Evolutionary conservation across 2,888 invertebrate species (phyloP).

Genomic region (Thysanoteuthis rhombus): DNA sequence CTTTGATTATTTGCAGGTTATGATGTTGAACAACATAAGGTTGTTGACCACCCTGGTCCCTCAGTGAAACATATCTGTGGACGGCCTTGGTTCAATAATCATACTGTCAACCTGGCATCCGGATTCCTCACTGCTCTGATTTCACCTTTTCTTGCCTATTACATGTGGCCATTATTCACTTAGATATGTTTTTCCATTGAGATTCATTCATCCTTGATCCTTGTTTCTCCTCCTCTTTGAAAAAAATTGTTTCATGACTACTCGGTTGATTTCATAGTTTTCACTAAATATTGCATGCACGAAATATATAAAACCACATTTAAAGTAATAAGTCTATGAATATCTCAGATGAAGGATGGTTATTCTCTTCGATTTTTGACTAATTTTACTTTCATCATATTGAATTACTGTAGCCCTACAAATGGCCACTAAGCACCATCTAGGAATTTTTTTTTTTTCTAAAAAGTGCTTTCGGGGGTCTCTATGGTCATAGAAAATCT

Average conservation of each 20-base stretch:
- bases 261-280: too few relatives aligned
- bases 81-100: slow-evolving; percentile 81
- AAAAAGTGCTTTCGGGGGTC: too few relatives aligned
- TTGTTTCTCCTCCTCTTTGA: not conserved
- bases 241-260: not conserved
- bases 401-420: too few relatives aligned
- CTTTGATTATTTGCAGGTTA: slow-evolving; percentile 72
- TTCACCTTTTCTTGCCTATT: slow-evolving; percentile 56
- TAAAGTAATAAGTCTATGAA: too few relatives aligned
- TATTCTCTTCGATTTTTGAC: too few relatives aligned
- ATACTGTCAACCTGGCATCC: slow-evolving; percentile 86
- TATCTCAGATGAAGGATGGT: too few relatives aligned
- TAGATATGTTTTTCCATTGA: not conserved
- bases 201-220: not conserved
- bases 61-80: slow-evolving; percentile 82
- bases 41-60: slow-evolving; percentile 79
- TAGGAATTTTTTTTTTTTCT: too few relatives aligned
- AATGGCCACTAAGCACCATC: too few relatives aligned
- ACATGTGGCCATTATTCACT: slow-evolving; percentile 41
- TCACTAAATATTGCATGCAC: too few relatives aligned
- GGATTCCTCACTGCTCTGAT: slow-evolving; percentile 75
- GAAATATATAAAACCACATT: too few relatives aligned
- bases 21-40: slow-evolving; percentile 73
- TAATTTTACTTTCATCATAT: too few relatives aligned
- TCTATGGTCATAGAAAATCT: too few relatives aligned